Evolutionary conservation across 2,113 vertebrate genomes (phyloP).

Genomic region (Gymnobelideus leadbeateri): DNA sequence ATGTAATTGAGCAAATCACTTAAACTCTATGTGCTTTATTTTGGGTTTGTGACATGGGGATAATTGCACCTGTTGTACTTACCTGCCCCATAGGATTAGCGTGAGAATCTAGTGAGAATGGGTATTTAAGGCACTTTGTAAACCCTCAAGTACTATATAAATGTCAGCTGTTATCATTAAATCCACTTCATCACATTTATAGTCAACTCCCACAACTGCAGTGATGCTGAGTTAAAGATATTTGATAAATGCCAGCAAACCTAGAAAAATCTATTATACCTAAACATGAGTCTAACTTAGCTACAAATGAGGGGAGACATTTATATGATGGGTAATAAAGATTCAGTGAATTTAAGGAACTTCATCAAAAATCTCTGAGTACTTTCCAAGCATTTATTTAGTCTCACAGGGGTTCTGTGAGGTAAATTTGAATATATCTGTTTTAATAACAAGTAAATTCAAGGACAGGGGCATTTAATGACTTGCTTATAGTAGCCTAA

Average conservation of each 20-base stretch:
- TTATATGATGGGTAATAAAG: neutral
- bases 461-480: neutral
- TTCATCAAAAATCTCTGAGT: slow-evolving; percentile 16
- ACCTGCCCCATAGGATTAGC: neutral
- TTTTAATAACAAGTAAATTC: neutral
- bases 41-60: neutral
- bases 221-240: neutral
- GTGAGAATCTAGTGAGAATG: neutral
- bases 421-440: neutral
- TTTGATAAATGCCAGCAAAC: neutral
- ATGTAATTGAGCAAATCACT: neutral
- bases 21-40: neutral
- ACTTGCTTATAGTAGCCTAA: neutral
- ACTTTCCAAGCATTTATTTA: neutral
- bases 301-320: neutral
- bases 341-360: neutral
- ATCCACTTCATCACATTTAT: neutral
- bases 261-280: neutral
- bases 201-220: neutral
- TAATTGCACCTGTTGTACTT: neutral
- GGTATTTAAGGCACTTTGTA: neutral
- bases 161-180: neutral
- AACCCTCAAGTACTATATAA: neutral
- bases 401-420: neutral
- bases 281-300: neutral